Conservation (phyloP, 2,797 vertebrate species). For the Sebastes taczanowskii region DNA sequence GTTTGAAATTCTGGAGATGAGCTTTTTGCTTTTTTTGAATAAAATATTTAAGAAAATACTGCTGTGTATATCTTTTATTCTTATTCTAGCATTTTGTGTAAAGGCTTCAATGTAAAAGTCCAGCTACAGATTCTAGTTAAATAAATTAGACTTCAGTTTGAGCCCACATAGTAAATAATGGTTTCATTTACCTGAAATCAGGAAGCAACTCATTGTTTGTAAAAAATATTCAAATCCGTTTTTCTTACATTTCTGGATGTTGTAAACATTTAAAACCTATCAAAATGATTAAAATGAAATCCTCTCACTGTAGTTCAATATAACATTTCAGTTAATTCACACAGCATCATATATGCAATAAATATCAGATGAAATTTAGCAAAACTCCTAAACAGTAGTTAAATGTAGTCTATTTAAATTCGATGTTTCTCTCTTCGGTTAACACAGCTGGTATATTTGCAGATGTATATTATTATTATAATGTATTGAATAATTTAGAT, state of each 20-base stretch:
- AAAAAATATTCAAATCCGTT: background rate
- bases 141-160: background rate
- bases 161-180: too few species aligned
- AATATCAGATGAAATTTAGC: background rate
- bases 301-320: too few species aligned
- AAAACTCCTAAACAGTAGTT: background rate
- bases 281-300: too few species aligned
- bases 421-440: too few species aligned
- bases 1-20: constrained; percentile 79
- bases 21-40: constrained; percentile 80
- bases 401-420: background rate
- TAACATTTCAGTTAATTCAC: background rate
- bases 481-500: background rate
- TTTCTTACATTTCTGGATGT: background rate
- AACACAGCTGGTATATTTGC: too few species aligned
- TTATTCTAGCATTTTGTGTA: background rate
- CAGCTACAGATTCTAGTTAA: background rate
- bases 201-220: background rate
- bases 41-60: constrained; percentile 82
- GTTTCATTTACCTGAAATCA: background rate
- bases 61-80: background rate
- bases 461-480: too few species aligned
- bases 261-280: background rate
- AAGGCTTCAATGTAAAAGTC: background rate
- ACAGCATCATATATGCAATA: background rate